phyloP scores from a whole-genome alignment of 2,113 vertebrate genomes.

The Otolemur garnettii region DNA sequence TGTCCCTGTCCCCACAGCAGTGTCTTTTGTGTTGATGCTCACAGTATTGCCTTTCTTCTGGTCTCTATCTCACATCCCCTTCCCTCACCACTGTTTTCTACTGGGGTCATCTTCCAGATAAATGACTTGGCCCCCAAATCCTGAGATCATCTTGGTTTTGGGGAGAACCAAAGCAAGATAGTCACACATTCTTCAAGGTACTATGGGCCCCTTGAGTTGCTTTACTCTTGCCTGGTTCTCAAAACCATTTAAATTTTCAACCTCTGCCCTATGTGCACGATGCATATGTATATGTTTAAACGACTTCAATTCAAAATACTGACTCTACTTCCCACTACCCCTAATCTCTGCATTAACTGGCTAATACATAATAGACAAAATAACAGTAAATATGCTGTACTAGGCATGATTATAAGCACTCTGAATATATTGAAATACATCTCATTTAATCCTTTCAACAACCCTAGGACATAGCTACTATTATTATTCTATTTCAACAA shows the following conservation, averaged over 20 bases:
- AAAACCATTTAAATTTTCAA: background rate
- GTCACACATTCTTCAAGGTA: background rate
- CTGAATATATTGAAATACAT: background rate
- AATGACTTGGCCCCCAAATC: background rate
- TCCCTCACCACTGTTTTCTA: background rate
- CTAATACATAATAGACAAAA: background rate
- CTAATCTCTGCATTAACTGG: background rate
- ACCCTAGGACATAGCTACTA: background rate
- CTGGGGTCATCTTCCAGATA: background rate
- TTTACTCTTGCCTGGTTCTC: background rate
- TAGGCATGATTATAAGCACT: background rate
- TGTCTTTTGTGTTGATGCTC: background rate
- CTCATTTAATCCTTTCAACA: background rate
- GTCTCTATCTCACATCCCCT: background rate
- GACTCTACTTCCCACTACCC: background rate
- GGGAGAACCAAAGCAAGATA: background rate
- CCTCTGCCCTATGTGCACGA: too few relatives aligned
- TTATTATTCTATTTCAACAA: background rate
- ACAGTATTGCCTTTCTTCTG: background rate
- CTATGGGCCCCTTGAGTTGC: background rate
- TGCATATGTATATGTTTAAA: background rate
- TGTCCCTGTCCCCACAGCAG: rapidly evolving
- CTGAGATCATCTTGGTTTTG: background rate
- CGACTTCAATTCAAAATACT: background rate
- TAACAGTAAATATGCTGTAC: background rate